A percentile compares a stretch with the other conserved stretches of the same genome.
These are phyloP conservation scores for Myathropa florea DNA, from an alignment of 2,888 invertebrate genomes.

Conservation along the genomic window DNA sequence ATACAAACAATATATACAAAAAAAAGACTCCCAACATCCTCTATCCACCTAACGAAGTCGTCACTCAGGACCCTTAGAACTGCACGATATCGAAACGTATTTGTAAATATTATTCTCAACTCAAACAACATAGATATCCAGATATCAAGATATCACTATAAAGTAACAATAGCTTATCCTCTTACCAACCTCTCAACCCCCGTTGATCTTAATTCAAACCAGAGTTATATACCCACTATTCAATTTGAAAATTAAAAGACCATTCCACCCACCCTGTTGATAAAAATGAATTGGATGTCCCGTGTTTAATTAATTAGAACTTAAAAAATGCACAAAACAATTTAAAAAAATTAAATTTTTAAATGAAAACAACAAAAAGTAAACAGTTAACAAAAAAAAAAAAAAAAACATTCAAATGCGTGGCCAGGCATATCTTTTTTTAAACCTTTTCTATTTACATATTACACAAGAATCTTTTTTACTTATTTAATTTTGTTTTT, in stretches of 20 bases:
- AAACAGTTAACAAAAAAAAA: conserved; percentile 44
- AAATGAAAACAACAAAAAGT: conserved; percentile 33
- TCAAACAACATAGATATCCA: conserved; percentile 10
- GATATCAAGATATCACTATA: conserved; percentile 9
- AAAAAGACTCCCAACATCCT: conserved; percentile 18
- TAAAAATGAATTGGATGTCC: conserved; percentile 43
- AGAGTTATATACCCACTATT: neutral
- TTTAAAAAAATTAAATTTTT: conserved; percentile 35
- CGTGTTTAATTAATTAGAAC: conserved; percentile 22
- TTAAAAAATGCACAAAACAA: conserved; percentile 59
- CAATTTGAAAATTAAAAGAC: conserved; percentile 30
- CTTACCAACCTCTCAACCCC: conserved; percentile 17
- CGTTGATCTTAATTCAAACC: conserved; percentile 27
- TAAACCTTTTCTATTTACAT: conserved; percentile 71
- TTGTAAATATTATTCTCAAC: conserved; percentile 42
- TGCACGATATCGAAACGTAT: conserved; percentile 50
- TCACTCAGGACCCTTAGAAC: conserved; percentile 38
- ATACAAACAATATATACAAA: conserved; percentile 16
- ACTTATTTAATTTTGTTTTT: conserved; percentile 38
- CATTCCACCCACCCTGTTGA: conserved; percentile 45
- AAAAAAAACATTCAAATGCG: conserved; percentile 76
- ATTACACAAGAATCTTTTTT: conserved; percentile 69
- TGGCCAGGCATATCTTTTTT: conserved; percentile 79
- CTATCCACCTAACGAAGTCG: neutral
- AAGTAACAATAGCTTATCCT: conserved; percentile 20